Conservation (phyloP, 2,888 invertebrate genomes). For the Tipula lateralis region DNA sequence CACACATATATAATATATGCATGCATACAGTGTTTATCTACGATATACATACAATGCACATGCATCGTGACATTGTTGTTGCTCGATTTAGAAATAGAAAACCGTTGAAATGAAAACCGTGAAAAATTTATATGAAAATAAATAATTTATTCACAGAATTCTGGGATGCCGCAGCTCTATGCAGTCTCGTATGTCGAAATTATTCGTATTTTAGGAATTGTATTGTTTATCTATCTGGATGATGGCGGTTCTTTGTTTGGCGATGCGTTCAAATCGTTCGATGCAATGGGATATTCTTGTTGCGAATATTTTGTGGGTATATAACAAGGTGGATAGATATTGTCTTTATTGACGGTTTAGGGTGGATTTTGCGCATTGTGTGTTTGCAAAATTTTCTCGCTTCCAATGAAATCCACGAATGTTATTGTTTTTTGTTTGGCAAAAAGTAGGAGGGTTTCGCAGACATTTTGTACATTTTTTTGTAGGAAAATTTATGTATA, state of each 20-base stretch:
- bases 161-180: too few species aligned
- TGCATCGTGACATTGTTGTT: background rate
- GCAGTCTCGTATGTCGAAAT: background rate
- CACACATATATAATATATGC: background rate
- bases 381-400: background rate
- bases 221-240: background rate
- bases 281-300: background rate
- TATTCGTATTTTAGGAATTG: background rate
- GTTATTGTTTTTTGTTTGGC: background rate
- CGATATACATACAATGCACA: too few species aligned
- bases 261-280: background rate
- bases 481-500: too few species aligned
- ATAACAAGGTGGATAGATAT: background rate
- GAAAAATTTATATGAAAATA: conserved; percentile 19
- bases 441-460: background rate
- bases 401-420: background rate
- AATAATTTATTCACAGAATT: conserved; percentile 19
- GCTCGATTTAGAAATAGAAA: background rate
- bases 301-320: background rate
- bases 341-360: background rate
- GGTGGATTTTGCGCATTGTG: background rate
- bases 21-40: background rate
- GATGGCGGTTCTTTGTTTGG: background rate
- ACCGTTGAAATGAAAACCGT: background rate
- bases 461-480: background rate